Base-by-base conservation (phyloP, 2,888 invertebrate genomes). In the Drosophila quasianomalipes region DNA sequence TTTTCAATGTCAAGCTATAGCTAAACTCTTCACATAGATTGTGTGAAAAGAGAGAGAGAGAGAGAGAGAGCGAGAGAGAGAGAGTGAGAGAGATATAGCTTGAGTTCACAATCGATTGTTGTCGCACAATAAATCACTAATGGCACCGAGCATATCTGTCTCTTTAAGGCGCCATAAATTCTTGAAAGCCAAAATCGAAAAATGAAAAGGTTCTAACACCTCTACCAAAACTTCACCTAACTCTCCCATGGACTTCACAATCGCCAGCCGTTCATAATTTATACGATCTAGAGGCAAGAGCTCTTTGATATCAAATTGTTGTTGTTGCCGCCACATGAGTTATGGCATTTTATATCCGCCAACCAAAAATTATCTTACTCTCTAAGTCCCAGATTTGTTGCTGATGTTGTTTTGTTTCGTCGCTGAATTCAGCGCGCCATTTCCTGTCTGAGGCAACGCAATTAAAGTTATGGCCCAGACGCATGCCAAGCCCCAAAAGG, bases 121-220 rank as follows among this genome's bases (percentile, higher is more conserved):
- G 77, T 89, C 80, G 84, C 80, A 89, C 88, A 89, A 82, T 87
- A 87, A 87, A 89, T 87, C 87, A 91, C 82, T 77, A 91, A 89
- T 82, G 85, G 72, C 84, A 82, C 55, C 79, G 61, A 70, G 69
- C 80, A 76, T 82, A 75, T 83, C 83, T 90, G 87, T 90, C 79
- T 81, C 72, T 74, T 89, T 81, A 87, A 79, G 70, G 79, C 84
- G 76, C 89, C 87, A 91, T 91, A 87, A 87, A 87, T 87, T 89
- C 79, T 74, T 63, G 47, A 79, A 69, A 70, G 55, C 58, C 60
- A 58, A 70, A 71, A 41, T 6, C 52, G 10, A 59, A 69, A 70
- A 47, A 55, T 59, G 59, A 59, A 77, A 90, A 90, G 83, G 89
- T 87, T 87, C 87, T 87, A 87, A 89, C 87, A 87, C 91, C 87